These are phyloP conservation scores for Zoanthus sansibaricus DNA, from an alignment of 92 coral and sea anemone species.

Conservation along the genomic window DNA sequence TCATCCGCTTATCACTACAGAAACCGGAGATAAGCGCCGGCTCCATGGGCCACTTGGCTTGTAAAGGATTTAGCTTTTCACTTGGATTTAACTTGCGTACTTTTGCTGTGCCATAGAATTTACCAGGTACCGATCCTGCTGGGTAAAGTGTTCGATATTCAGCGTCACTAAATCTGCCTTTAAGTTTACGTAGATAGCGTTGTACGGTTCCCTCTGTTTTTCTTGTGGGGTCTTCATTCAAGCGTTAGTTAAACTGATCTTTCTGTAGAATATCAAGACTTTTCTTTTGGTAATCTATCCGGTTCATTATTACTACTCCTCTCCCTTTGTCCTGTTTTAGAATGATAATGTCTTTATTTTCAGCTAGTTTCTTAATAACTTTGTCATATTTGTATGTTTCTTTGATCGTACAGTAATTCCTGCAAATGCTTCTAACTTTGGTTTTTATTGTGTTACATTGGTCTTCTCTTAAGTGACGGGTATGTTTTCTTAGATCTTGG, in stretches of 20 bases:
- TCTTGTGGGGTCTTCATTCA: constrained; percentile 15
- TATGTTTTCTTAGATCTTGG: constrained; percentile 17
- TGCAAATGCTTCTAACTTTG: constrained; percentile 17
- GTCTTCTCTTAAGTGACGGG: background rate
- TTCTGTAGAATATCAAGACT: constrained; percentile 26
- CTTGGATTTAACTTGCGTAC: too few relatives aligned
- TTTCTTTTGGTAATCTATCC: constrained; percentile 11
- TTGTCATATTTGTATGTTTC: constrained; percentile 14
- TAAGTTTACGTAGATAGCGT: constrained; percentile 34
- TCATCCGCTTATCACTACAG: too few relatives aligned
- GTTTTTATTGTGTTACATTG: background rate
- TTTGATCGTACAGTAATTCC: constrained; percentile 12
- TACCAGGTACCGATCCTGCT: too few relatives aligned
- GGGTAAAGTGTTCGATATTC: too few relatives aligned
- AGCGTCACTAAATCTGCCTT: too few relatives aligned
- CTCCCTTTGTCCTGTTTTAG: constrained; percentile 38
- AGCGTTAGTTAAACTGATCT: constrained; percentile 13
- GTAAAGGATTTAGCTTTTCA: too few relatives aligned
- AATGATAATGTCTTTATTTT: constrained; percentile 10
- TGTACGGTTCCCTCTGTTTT: constrained; percentile 17
- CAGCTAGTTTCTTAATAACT: constrained; percentile 9
- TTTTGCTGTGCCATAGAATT: too few relatives aligned
- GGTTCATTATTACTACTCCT: constrained; percentile 35
- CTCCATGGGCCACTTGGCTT: too few relatives aligned
- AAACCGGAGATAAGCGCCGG: too few relatives aligned